Base-by-base conservation (phyloP, 1,140 invertebrate genomes). In the Drosophila tropicalis region DNA sequence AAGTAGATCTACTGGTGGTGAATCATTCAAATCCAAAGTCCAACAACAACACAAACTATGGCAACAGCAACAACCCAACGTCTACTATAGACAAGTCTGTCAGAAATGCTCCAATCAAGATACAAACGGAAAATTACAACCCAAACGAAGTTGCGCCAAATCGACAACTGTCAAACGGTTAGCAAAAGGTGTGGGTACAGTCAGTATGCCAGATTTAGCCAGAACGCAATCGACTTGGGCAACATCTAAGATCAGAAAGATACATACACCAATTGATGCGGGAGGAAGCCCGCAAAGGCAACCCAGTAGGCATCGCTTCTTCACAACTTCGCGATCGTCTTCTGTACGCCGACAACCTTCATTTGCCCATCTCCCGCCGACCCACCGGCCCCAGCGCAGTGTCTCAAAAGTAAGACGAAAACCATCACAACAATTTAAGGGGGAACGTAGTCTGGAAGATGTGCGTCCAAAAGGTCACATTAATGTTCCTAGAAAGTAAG, bases 191-290 rank as follows among this genome's bases (percentile, higher is more conserved):
- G 22, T 25, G 1, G 19, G 41, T 13, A 72, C 79, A 0, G 44
- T 36, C 39, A 86, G 82, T 55, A 63, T 86, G 83, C 83, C 82
- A 0, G 51, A 86, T 65, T 36, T 86, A 5, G 34, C 64, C 12
- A 17, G 69, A 15, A 19, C 3, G 15, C 40, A 17, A 29, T 25
- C 36, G 9, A 13, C 39, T 5, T 39, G 4, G 15, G 12, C 22
- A 12, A 36, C 3, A 12, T 9, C 1, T 3, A 57, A n/a, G n/a
- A 34, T 57, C n/a, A 57, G 6, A 17, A 15, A 3, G 7, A 32
- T 9, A 17, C 29, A 15, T 15, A 9, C 55, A 9, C 55, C 55
- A 25, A 32, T 1, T 51, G 17, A 51, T 5, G 1, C 55, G 32
- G n/a, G 9, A 58, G 44, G 44, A 51, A 15, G 44, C 3, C 56